phyloP scores from a whole-genome alignment of 2,888 invertebrate species.

The Serripes groenlandicus region DNA sequence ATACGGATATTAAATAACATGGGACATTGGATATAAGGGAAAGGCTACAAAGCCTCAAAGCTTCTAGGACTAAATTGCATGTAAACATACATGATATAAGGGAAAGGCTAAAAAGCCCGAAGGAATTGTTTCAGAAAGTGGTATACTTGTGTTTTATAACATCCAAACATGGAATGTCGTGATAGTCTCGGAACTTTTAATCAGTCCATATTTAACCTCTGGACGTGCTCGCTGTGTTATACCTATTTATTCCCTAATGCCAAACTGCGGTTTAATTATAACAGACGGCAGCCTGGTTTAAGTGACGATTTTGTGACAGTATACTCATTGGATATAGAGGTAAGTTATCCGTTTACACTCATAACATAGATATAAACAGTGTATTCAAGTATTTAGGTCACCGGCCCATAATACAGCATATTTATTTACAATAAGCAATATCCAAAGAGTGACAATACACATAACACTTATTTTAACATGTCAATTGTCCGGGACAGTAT shows the following conservation, averaged over 20 bases:
- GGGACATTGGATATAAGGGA: too few relatives aligned
- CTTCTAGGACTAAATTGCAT: neutral
- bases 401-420: too few relatives aligned
- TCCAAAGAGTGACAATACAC: too few relatives aligned
- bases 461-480: too few relatives aligned
- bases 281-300: conserved; percentile 13
- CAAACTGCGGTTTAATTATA: conserved; percentile 26
- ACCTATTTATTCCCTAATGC: conserved; percentile 67
- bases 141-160: neutral
- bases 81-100: neutral
- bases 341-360: too few relatives aligned
- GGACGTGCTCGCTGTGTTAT: conserved; percentile 73
- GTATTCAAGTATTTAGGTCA: too few relatives aligned
- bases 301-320: neutral
- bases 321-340: conserved; percentile 36
- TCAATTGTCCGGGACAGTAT: too few relatives aligned
- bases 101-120: too few relatives aligned
- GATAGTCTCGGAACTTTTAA: conserved; percentile 52
- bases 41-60: too few relatives aligned
- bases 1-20: too few relatives aligned
- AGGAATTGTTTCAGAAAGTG: neutral
- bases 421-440: too few relatives aligned
- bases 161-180: conserved; percentile 40
- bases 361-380: too few relatives aligned
- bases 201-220: conserved; percentile 51